These are phyloP conservation scores for Resseliella maxima DNA, from an alignment of 2,888 invertebrate species.

Conservation along the genomic window DNA sequence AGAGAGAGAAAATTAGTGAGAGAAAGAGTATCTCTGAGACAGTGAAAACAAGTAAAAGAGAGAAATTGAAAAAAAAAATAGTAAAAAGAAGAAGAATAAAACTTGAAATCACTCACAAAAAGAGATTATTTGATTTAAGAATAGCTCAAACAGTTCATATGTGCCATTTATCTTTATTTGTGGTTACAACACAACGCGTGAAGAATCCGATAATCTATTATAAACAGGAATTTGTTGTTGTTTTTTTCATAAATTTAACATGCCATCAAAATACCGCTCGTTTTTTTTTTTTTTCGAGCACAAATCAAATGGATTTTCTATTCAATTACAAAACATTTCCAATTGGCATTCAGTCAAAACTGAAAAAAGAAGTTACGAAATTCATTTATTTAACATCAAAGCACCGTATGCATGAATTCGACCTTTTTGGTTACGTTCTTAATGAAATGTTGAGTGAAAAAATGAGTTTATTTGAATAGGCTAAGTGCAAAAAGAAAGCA, in stretches of 20 bases:
- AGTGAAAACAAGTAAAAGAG: no score
- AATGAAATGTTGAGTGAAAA: background rate
- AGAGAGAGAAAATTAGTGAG: no score
- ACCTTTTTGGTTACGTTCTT: background rate
- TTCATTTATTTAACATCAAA: conserved; percentile 11
- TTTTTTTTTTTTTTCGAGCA: background rate
- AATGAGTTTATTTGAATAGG: background rate
- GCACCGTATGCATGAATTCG: background rate
- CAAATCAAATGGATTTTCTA: background rate
- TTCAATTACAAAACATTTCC: conserved; percentile 14
- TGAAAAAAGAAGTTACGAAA: background rate
- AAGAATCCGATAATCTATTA: conserved; percentile 32
- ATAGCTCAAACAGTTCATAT: background rate
- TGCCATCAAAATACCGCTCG: background rate
- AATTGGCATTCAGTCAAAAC: background rate
- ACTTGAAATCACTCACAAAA: background rate
- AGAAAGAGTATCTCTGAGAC: no score
- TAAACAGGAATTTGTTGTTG: background rate
- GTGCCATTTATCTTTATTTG: conserved; percentile 18
- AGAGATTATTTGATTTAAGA: background rate
- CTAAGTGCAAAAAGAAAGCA: background rate
- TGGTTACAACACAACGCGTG: background rate
- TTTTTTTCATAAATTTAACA: background rate
- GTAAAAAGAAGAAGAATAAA: background rate
- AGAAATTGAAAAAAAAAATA: no score